Evolutionary conservation across 2,113 vertebrate genomes (phyloP).

Genomic region (Periophthalmus modestus): DNA sequence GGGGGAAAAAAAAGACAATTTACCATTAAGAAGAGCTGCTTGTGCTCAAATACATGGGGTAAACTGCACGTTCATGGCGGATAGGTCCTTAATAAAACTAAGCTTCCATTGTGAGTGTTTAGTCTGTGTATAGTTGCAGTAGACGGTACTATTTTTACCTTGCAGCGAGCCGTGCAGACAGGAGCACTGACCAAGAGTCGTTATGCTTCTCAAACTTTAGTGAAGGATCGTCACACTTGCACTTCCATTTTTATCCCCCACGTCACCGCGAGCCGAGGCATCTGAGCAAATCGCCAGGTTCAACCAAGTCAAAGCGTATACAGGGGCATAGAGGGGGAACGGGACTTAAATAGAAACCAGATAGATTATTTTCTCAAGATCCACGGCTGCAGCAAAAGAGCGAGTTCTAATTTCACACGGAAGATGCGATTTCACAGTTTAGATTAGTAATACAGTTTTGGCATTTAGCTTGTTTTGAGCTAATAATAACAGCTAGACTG

Average conservation of each 20-base stretch:
- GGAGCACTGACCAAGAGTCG: conserved; percentile 6
- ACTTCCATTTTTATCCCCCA: background rate
- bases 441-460: background rate
- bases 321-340: background rate
- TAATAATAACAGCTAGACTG: background rate
- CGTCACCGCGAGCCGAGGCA: background rate
- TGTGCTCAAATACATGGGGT: too few relatives aligned
- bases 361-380: background rate
- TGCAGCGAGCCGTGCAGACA: conserved; percentile 5
- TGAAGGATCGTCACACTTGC: background rate
- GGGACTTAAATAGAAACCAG: background rate
- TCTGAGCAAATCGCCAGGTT: background rate
- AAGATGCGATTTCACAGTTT: background rate
- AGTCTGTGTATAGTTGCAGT: background rate
- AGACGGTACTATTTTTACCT: conserved; percentile 41
- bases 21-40: too few relatives aligned
- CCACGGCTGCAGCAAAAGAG: background rate
- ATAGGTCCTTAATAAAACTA: too few relatives aligned
- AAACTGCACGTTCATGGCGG: too few relatives aligned
- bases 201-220: conserved; percentile 13
- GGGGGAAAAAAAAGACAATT: too few relatives aligned
- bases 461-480: background rate
- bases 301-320: background rate
- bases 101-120: too few relatives aligned
- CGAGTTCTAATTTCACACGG: background rate